Conservation (phyloP, 2,888 invertebrate genomes). For the Rotaria macrura region DNA sequence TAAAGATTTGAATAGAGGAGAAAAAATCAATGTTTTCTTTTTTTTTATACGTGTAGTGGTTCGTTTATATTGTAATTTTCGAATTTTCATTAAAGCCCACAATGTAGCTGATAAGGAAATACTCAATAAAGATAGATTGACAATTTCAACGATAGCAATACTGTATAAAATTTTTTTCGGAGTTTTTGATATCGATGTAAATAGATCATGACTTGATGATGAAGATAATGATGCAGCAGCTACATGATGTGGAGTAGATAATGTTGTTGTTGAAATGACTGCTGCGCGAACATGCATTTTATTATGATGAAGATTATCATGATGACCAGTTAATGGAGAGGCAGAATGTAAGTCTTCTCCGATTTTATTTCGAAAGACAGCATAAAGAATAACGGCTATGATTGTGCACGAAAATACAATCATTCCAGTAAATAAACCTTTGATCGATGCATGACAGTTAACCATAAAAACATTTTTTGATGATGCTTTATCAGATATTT, state of each 20-base stretch:
- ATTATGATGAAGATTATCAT: neutral
- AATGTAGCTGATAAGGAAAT: neutral
- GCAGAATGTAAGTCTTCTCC: neutral
- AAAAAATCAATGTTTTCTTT: neutral
- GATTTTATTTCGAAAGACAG: slow-evolving; percentile 21
- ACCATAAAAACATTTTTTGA: slow-evolving; percentile 28
- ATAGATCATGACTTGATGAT: neutral
- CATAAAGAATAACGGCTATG: slow-evolving; percentile 27
- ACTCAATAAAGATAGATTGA: neutral
- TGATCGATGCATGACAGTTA: slow-evolving; percentile 31
- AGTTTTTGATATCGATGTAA: neutral
- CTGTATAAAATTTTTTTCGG: neutral
- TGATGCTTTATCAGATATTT: slow-evolving; percentile 17
- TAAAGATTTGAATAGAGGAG: too few relatives aligned
- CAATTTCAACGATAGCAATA: neutral
- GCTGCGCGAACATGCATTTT: neutral
- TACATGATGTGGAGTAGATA: neutral
- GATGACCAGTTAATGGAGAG: neutral
- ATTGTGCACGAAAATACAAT: slow-evolving; percentile 27
- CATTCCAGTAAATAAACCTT: slow-evolving; percentile 31
- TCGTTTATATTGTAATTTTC: neutral
- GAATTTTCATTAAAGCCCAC: neutral
- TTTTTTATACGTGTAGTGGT: neutral
- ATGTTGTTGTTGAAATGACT: neutral
- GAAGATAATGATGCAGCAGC: neutral